Base-by-base conservation (phyloP, 2,888 invertebrate genomes). In the Baccha elongata region DNA sequence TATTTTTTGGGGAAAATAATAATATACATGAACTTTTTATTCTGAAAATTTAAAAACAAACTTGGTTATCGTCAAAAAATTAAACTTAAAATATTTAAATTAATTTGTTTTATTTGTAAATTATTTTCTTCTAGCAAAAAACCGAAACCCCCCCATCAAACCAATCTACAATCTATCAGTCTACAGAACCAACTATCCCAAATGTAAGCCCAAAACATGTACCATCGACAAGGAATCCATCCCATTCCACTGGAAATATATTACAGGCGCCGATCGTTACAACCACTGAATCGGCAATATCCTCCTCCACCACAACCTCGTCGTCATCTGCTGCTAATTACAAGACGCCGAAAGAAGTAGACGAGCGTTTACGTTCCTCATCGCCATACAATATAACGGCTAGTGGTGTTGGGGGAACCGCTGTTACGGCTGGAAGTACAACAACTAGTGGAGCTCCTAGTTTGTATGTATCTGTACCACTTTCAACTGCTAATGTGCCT, bases 401-500 rank as follows among this genome's bases (percentile, higher is more conserved):
- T 40, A 65, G 55, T 53, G 52, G 55, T 52, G 52, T 42, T 60
- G 67, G 40, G 60, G 80, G 58, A 58, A 64, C 58, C 64, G 60
- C 76, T 75, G 65, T 58, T 26, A 55, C 71, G n/a, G 42, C 42
- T 62, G 81, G 72, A 17, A 68, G 10, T 11, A 52, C 86, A 40
- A n/a, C 72, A 52, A 50, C 75, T 48, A 55, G 73, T 35, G 87
- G 89, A n/a, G 90, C 91, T 26, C 91, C 91, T 32, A 92, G 92
- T 89, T 92, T 94, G 85, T 93, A 93, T 60, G 94, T 94, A 17
- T 94, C 94, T 21, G 93, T 94, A 85, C 94, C 94, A 81, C 88
- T 94, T 83, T 92, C 92, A 75, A 90, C 90, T 58, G 91, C 91
- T 67, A 90, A 89, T 88, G 89, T 91, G 90, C 90, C 91, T 90